phyloP scores from a whole-genome alignment of 2,888 invertebrate species.

The Drosophila stalkeri region DNA sequence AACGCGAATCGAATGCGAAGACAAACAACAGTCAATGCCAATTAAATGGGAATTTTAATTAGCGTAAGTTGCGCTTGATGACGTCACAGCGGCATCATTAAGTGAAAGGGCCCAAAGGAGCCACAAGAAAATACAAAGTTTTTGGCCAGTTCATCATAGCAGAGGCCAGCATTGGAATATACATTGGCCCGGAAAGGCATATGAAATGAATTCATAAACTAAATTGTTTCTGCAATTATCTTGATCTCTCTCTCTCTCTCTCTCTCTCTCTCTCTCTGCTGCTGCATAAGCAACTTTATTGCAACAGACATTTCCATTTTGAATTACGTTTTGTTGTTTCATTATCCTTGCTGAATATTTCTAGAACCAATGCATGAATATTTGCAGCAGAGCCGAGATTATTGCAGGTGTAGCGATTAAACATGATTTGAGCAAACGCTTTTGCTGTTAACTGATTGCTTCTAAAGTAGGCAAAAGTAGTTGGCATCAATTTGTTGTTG shows the following conservation, averaged over 20 bases:
- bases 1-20: conserved; percentile 44
- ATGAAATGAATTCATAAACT: neutral
- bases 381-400: neutral
- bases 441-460: conserved; percentile 5
- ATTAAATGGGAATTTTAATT: conserved; percentile 83
- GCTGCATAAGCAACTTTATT: neutral
- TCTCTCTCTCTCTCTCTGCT: neutral
- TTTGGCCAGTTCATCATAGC: neutral
- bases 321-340: neutral
- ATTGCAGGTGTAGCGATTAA: neutral
- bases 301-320: neutral
- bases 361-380: neutral
- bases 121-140: neutral
- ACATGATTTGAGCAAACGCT: neutral
- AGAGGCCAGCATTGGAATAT: neutral
- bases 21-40: conserved; percentile 77
- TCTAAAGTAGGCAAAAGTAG: neutral
- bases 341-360: neutral
- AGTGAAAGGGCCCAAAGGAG: neutral
- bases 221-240: neutral
- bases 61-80: conserved; percentile 71
- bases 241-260: neutral
- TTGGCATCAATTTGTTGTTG: neutral
- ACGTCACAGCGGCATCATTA: conserved; percentile 53
- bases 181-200: neutral